Base-by-base conservation (phyloP, 2,113 vertebrate species). In the Gallinago undulata region DNA sequence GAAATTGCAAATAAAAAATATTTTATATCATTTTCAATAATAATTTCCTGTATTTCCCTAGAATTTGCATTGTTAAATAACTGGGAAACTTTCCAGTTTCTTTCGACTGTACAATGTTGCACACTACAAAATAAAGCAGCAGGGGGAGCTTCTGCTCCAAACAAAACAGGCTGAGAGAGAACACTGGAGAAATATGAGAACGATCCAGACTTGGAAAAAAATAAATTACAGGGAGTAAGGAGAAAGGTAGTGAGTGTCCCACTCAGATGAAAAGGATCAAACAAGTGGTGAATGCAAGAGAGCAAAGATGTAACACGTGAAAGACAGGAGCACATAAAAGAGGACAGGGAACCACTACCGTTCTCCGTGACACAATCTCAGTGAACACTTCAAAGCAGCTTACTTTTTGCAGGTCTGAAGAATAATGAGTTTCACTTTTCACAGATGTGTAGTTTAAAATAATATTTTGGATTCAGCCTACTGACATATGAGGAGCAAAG, bases 91-190 rank as follows among this genome's bases (percentile, higher is more conserved):
- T 7, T 2, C 5, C 13, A 7, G 7, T 51, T 84, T 68, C 17
- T 56, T 59, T 56, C 2, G 4, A 22, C 18, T 37, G 11, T 51
- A 13, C 15, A 16, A 10, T 41, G 21, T 53, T 68, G 57, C 27
- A 28, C 10, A 1, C 7, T 14, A 16, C 62, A 76, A 76, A 77
- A 27, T 0, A 45, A 6, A 94, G 70, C 95, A 95, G 66, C 80
- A 97, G 96, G 27, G 94, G 96, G 95, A 94, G 94, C 62, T 4
- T 78, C 69, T 79, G 92, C 88, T 86, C 73, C 86, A 63, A 77
- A 55, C 15, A 80, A 86, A 63, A 22, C 7, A 37, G 39, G 35
- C 10, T 2, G 19, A 10, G 28, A 5, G 23, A 28, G 15, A 4
- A 6, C 19, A 1, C 23, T 11, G 12, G 41, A 81, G 57, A 80